A percentile compares a stretch with the other conserved stretches of the same genome.
Conservation (phyloP, 2,797 vertebrate species). For the Fratercula arctica region DNA sequence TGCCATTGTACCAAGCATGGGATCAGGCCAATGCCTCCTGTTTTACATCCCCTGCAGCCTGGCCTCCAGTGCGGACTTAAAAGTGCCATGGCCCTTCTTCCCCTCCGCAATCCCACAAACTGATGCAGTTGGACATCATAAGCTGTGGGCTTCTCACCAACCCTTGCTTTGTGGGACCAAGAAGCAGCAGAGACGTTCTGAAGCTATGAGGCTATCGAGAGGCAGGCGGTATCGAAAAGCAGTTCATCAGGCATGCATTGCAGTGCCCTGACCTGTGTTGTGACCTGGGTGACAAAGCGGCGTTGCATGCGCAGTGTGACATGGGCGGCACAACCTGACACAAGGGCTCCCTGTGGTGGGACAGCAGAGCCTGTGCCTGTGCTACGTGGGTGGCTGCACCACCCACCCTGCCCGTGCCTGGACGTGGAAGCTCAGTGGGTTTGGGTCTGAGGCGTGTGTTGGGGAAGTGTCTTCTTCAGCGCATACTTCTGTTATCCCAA, state of each 20-base stretch:
- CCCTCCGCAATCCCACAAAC: not conserved
- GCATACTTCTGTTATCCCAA: not conserved
- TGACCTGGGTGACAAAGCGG: not conserved
- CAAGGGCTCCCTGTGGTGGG: not conserved
- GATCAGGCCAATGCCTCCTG: not conserved
- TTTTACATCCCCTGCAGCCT: not conserved
- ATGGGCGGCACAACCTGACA: not conserved
- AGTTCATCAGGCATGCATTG: not conserved
- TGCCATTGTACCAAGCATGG: not conserved
- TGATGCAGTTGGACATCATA: not conserved
- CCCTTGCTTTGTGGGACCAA: not conserved
- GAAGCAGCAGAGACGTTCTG: not conserved
- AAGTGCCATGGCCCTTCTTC: not conserved
- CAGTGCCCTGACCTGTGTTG: not conserved
- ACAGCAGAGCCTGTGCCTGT: not conserved
- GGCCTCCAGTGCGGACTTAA: not conserved
- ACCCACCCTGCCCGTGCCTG: rapidly evolving
- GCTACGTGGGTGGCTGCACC: not conserved
- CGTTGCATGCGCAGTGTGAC: rapidly evolving
- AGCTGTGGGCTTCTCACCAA: not conserved
- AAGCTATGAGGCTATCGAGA: not conserved
- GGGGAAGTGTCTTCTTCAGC: not conserved
- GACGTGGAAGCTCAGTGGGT: not conserved
- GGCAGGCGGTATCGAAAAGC: not conserved
- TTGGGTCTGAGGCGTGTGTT: not conserved